Conservation (phyloP, 2,888 invertebrate species). For the Rosalia funebris region DNA sequence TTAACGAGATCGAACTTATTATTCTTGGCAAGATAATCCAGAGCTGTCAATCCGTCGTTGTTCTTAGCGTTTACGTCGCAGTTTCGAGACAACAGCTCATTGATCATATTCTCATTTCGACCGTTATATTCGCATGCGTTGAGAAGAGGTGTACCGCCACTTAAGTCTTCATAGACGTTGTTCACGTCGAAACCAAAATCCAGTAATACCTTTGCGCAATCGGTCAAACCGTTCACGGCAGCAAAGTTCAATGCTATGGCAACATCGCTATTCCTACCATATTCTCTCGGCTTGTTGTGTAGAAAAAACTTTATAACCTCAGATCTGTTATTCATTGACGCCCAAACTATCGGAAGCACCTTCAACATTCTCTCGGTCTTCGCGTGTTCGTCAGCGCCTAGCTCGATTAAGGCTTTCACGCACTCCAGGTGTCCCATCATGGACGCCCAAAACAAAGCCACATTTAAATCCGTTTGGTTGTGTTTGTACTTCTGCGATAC, state of each 20-base stretch:
- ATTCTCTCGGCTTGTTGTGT: neutral
- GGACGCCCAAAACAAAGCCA: constrained; percentile 5
- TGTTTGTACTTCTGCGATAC: neutral
- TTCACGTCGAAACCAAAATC: constrained; percentile 21
- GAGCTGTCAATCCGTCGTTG: constrained; percentile 7
- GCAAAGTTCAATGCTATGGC: constrained; percentile 22
- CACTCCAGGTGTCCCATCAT: neutral
- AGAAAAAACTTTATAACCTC: constrained; percentile 8
- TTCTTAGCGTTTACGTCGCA: constrained; percentile 11
- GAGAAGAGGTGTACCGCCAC: constrained; percentile 15
- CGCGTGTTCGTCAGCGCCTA: constrained; percentile 8
- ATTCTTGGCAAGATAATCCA: constrained; percentile 6
- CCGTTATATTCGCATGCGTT: constrained; percentile 17
- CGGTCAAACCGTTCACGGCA: constrained; percentile 11
- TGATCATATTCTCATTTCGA: neutral
- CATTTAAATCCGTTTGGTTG: constrained; percentile 7
- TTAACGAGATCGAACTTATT: constrained; percentile 7
- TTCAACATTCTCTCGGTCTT: neutral
- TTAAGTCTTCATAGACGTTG: constrained; percentile 1
- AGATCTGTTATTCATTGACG: constrained; percentile 7
- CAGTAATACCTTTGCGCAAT: constrained; percentile 12
- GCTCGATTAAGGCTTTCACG: constrained; percentile 4
- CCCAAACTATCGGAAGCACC: constrained; percentile 17
- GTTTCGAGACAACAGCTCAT: constrained; percentile 6
- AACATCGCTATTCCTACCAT: neutral